phyloP scores from a whole-genome alignment of 2,113 vertebrate genomes.

The Lamprologus speciosus region DNA sequence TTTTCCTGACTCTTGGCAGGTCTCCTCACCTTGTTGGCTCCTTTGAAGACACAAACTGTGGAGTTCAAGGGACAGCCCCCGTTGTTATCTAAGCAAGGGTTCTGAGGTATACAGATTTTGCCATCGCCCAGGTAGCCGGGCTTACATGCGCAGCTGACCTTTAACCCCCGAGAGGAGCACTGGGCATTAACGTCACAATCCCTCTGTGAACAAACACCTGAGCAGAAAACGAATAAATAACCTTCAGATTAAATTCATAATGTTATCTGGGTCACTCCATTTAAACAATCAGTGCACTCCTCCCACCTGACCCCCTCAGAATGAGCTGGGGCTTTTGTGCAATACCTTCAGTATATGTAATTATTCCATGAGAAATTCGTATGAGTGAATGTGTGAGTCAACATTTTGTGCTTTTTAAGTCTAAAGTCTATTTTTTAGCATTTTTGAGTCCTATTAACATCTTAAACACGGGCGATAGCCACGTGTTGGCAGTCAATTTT shows the following conservation, averaged over 20 bases:
- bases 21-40: slow-evolving; percentile 77
- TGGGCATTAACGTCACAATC: slow-evolving; percentile 76
- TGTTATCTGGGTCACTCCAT: neutral
- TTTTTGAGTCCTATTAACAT: neutral
- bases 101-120: slow-evolving; percentile 75
- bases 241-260: neutral
- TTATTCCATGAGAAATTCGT: neutral
- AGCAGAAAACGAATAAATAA: neutral
- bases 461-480: neutral
- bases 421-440: neutral
- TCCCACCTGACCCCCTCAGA: neutral
- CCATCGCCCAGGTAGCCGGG: slow-evolving; percentile 81
- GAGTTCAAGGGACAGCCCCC: slow-evolving; percentile 83
- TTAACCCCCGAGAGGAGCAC: slow-evolving; percentile 66
- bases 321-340: neutral
- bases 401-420: neutral
- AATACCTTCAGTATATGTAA: neutral
- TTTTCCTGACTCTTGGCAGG: neutral
- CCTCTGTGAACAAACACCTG: slow-evolving; percentile 66
- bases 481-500: neutral
- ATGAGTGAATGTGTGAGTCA: neutral
- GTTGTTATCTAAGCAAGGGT: slow-evolving; percentile 77
- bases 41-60: slow-evolving; percentile 73
- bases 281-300: neutral
- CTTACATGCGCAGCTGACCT: slow-evolving; percentile 76